phyloP scores from a whole-genome alignment of 2,797 vertebrate genomes.

The Pantherophis vulpinus region DNA sequence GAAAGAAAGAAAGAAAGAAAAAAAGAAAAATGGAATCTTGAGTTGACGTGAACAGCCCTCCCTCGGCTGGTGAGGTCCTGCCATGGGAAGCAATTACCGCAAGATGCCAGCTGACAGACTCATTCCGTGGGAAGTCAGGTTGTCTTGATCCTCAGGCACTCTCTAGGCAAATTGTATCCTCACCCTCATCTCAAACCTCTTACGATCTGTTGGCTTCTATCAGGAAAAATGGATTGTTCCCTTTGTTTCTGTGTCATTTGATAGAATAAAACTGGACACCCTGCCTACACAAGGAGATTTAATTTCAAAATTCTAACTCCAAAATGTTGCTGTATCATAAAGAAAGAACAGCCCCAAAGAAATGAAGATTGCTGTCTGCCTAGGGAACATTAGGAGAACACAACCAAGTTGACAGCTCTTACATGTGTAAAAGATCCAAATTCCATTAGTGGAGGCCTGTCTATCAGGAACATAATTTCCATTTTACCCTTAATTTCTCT shows the following conservation, averaged over 20 bases:
- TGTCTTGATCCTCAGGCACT: constrained; percentile 92
- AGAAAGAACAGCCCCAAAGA: constrained; percentile 60
- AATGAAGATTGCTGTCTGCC: constrained; percentile 65
- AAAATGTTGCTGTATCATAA: constrained; percentile 70
- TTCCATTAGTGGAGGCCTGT: constrained; percentile 55
- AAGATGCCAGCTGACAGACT: constrained; percentile 97
- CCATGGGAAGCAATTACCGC: constrained; percentile 98
- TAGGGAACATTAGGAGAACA: constrained; percentile 59
- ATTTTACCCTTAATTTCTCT: constrained; percentile 51
- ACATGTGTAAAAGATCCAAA: constrained; percentile 53
- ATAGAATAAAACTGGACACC: constrained; percentile 78
- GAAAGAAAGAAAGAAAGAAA: not conserved
- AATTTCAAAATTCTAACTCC: constrained; percentile 73
- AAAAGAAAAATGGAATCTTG: constrained; percentile 78
- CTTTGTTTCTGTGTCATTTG: constrained; percentile 87
- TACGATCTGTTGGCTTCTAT: constrained; percentile 90
- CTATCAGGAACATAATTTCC: constrained; percentile 54
- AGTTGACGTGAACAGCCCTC: constrained; percentile 78
- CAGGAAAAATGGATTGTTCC: constrained; percentile 88
- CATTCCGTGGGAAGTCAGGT: constrained; percentile 86
- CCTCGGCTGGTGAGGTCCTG: constrained; percentile 86
- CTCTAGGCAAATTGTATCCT: constrained; percentile 98
- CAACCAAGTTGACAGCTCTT: constrained; percentile 50
- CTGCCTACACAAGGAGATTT: constrained; percentile 71
- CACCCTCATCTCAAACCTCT: constrained; percentile 94